Base-by-base conservation (phyloP, 2,888 invertebrate species). In the Hydrotaea cyrtoneurina region DNA sequence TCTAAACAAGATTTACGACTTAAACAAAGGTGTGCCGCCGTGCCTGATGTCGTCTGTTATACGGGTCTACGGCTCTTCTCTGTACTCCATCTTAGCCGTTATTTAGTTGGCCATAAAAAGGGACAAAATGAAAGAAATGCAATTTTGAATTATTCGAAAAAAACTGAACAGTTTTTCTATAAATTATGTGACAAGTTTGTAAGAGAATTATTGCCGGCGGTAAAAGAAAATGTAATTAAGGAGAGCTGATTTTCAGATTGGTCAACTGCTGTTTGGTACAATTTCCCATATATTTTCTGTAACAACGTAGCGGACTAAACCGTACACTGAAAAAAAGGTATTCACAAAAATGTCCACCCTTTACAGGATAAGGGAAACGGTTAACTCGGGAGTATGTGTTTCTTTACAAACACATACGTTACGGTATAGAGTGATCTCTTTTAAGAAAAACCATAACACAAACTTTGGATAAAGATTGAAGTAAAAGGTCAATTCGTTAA, bases 1-100 rank as follows among this genome's bases (percentile, higher is more conserved):
- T 78, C 71, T 79, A 84, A 19, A 82, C 62, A 85, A 85, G 81
- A 85, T 85, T 85, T 85, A 85, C 66, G 76, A 79, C 73, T 77
- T 73, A 46, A 73, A 15, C 31, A 17, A 81, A 73, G 81, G 76
- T 82, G 84, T 81, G 66, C n/a, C 19, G 43, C 43, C 59, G 36
- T 13, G 19, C n/a, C 19, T 71, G 21, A 21, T 78, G 50, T 19
- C 17, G 26, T 15, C 69, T 46, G 50, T 7, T 50, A 26, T 57
- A 75, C 5, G 57, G 26, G 21, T 11, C 13, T 26, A 46, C 71
- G 39, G 15, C 15, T 46, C 57, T 31, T 31, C 50, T 59, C 59
- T 23, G 36, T 55, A 46, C 64, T 46, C 17, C 39, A 10, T 5
- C 31, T 62, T 62, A 31, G 2, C 62, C 62, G 62, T 62, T 62